Base-by-base conservation (phyloP, 2,888 invertebrate genomes). In the Hetaerina titia region DNA sequence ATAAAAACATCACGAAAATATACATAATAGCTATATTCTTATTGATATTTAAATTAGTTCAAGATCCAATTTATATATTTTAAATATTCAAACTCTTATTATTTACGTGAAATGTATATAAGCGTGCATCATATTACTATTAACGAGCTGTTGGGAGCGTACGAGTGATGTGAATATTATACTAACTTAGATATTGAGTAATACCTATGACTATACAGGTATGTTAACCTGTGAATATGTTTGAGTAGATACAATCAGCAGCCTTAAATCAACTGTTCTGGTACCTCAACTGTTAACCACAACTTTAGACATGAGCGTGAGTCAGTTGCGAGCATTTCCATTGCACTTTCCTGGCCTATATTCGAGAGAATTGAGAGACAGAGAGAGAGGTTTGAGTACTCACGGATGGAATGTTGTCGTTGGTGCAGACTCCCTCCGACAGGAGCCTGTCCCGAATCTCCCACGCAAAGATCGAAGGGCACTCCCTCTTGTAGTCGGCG, bases 391-490 rank as follows among this genome's bases (percentile, higher is more conserved):
- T 58, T 60, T 1, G 13, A 57, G 95, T 97, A 99, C 99, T 99
- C 97, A 99, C 99, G 97, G 99, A 99, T 96, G 99, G 99, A 96
- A 99, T 99, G 97, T 99, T 99, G 97, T 99, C 99, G 97, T 99
- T 99, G 97, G 99, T 99, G 98, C 99, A 99, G 96, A 99, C 98
- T 96, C 98, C 99, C 96, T 99, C 99, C 95, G 98, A 98, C 95
- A 99, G 97, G 96, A 99, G 98, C 96, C 99, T 98, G 96, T 99
- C 99, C 95, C 99, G 97, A 96, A 99, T 99, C 97, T 99, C 99
- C 99, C 99, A 99, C 94, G 99, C 99, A 97, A 99, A 99, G 97
- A 99, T 99, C 96, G 99, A 99, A 69, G 99, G 99, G 97, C 99
- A 99, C 97, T 99, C 99, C 95, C 99, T 97, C 97, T 99, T 99